These are phyloP conservation scores for Anguilla rostrata DNA, from an alignment of 2,113 vertebrate species.

Conservation along the genomic window DNA sequence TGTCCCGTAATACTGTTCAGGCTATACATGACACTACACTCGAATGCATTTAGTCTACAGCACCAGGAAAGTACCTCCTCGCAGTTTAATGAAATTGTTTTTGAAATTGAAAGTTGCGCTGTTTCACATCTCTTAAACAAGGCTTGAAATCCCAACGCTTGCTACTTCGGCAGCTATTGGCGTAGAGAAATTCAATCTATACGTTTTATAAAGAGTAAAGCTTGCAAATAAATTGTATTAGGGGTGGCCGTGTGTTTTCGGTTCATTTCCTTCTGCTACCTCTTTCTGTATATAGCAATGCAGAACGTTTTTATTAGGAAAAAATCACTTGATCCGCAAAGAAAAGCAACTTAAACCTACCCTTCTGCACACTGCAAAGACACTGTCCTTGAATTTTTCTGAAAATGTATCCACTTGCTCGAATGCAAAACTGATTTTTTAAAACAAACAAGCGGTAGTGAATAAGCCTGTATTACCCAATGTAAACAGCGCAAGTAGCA, in stretches of 20 bases:
- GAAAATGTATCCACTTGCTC: background rate
- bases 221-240: conserved; percentile 91
- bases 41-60: background rate
- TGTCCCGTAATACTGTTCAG: background rate
- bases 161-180: conserved; percentile 74
- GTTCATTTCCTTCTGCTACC: conserved; percentile 79
- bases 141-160: conserved; percentile 59
- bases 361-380: conserved; percentile 10
- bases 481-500: background rate
- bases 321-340: conserved; percentile 79
- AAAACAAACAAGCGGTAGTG: background rate
- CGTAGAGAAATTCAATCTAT: conserved; percentile 85
- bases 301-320: conserved; percentile 85
- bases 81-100: conserved; percentile 40
- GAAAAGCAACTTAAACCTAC: conserved; percentile 77
- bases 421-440: background rate
- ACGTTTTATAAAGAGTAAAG: conserved; percentile 86
- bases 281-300: conserved; percentile 84
- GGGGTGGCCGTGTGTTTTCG: conserved; percentile 80
- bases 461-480: background rate
- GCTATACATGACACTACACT: background rate
- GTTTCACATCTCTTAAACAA: conserved; percentile 44
- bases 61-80: conserved; percentile 25
- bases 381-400: background rate
- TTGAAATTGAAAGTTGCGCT: conserved; percentile 21